Base-by-base conservation (phyloP, 2,797 vertebrate genomes). In the Chaunax sp. region DNA sequence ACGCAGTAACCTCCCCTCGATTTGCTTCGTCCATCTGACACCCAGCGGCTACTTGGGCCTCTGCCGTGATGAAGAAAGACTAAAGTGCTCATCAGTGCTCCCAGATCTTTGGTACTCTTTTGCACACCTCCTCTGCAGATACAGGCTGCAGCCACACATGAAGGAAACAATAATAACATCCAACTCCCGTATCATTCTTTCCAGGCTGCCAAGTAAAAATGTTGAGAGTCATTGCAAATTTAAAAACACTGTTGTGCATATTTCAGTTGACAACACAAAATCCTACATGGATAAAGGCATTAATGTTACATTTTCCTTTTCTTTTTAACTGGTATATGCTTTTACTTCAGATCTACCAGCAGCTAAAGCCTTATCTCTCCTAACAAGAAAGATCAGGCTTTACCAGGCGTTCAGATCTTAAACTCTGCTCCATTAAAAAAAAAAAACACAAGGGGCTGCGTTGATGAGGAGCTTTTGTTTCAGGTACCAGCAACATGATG, bases 161-260 rank as follows among this genome's bases (percentile, higher is more conserved):
- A 84, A 86, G 85, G 77, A 82, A 82, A 72, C 64, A 62, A 79
- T 82, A 83, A 80, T 66, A 76, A 74, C 82, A 79, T 72, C 63
- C 58, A 80, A 75, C 49, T 56, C 69, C 58, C 66, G 52, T 66
- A 77, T 76, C 70, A 79, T 72, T 72, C 61, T 79, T 75, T 78
- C 52, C 35, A 35, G 22, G 59, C 50, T n/a, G 55, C 35, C 69
- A 81, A 23, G 23, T 85, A 80, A 85, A 86, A 73, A 78, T 55
- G 46, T 81, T 83, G 63, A 84, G 85, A 83, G 82, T 83, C 60
- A 60, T 57, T 69, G 69, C 41, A 51, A 84, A 82, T 73, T 81
- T 77, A 75, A 85, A 81, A 82, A 75, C 72, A 77, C 57, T 49
- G 43, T 70, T 70, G 25, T 43, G 41, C 68, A 74, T 67, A 72